These are phyloP conservation scores for Carcharodon carcharias DNA, from an alignment of 2,797 vertebrate genomes.

Conservation along the genomic window DNA sequence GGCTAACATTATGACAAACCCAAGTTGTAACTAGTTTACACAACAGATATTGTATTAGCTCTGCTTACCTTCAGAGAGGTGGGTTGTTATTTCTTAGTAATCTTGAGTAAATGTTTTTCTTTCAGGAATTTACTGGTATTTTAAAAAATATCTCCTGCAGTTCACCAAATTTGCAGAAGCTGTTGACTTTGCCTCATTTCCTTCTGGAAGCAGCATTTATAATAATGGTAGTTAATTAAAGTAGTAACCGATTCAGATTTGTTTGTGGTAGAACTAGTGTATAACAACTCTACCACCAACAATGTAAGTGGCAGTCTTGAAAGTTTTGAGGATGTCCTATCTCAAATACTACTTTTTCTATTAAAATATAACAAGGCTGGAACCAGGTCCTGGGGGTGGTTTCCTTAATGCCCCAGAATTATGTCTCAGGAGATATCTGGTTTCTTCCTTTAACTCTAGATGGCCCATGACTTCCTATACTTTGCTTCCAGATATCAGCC, in stretches of 20 bases:
- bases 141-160: neutral
- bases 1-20: neutral
- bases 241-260: neutral
- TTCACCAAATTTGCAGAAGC: neutral
- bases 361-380: neutral
- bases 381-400: neutral
- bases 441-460: neutral
- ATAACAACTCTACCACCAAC: neutral
- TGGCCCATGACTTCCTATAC: neutral
- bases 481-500: neutral
- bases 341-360: neutral
- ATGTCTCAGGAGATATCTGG: neutral
- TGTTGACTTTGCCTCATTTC: neutral
- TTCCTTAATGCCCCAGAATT: neutral
- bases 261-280: neutral
- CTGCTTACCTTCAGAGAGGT: neutral
- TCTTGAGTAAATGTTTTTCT: slow-evolving; percentile 8
- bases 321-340: neutral
- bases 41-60: neutral
- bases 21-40: neutral
- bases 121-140: neutral
- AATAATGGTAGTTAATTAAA: neutral
- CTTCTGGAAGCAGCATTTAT: neutral
- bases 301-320: neutral
- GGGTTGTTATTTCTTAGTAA: neutral